Percentiles rank a stretch among this genome's conserved stretches.
Conservation (phyloP, 1,140 invertebrate genomes). For the Colletes latitarsis region DNA sequence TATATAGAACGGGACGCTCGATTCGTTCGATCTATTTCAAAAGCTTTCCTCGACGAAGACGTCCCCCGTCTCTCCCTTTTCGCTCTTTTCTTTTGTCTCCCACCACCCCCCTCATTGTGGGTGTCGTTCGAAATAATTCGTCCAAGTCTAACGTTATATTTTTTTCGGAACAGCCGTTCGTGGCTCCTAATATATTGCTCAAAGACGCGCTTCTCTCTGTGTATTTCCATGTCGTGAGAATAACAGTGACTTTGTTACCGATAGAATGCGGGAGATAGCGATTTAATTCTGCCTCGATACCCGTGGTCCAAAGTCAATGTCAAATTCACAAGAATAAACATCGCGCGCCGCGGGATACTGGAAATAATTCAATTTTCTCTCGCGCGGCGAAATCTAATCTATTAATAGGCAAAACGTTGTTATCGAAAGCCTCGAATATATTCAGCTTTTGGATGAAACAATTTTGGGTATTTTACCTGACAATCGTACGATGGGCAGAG, state of each 20-base stretch:
- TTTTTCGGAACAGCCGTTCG: neutral
- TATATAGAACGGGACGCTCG: neutral
- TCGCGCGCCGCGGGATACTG: neutral
- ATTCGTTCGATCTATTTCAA: conserved; percentile 21
- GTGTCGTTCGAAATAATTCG: neutral
- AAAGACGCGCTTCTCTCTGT: neutral
- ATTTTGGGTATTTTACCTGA: too few relatives aligned
- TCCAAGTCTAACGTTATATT: neutral
- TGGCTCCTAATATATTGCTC: neutral
- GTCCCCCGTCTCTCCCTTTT: neutral
- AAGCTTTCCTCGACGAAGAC: neutral
- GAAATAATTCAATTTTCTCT: too few relatives aligned
- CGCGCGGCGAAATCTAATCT: too few relatives aligned
- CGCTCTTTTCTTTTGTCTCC: neutral
- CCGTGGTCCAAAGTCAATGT: neutral
- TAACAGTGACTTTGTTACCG: too few relatives aligned
- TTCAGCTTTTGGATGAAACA: too few relatives aligned
- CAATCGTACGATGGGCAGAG: too few relatives aligned
- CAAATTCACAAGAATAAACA: neutral
- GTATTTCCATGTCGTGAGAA: too few relatives aligned
- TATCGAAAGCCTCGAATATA: too few relatives aligned
- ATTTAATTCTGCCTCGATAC: neutral
- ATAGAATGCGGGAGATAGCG: too few relatives aligned
- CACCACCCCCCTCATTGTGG: neutral
- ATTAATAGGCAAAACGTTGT: too few relatives aligned